Evolutionary conservation across 2,888 invertebrate genomes (phyloP), one percentile per base, ranked within the genome.

Genomic region (Amphipoea lucens): DNA sequence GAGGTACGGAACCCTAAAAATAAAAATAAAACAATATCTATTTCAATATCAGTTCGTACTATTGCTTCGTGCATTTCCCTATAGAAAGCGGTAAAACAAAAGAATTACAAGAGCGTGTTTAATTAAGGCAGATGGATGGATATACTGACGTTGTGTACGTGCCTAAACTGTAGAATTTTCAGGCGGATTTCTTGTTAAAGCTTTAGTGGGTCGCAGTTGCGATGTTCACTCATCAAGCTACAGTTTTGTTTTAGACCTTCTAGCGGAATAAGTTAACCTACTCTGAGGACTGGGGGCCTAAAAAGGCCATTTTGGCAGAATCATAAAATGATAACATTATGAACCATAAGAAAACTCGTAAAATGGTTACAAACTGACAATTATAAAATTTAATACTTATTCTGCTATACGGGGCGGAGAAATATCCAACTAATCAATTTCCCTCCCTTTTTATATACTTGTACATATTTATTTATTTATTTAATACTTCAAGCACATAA

Each of bases 61-160:
- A 51, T n/a, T 63, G 14, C 63, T 45, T 48, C 54, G 76, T 74
- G 66, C 68, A 72, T 78, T 79, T 82, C 20, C 54, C 74, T 36
- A 60, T 62, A 78, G 73, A 74, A 82, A 79, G 66, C 74, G 62
- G 40, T 74, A 60, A 79, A 84, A 87, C 79, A 68, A 76, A 85
- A 74, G 85, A 85, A 87, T 79, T 82, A 82, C 75, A 72, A 82
- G 60, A 74, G 67, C 82, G 71, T 82, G 76, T 85, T 81, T 81
- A 81, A 81, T 86, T 78, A 85, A 79, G 51, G 74, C 62, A 76
- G 87, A 82, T 87, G 79, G 79, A 87, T 82, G 82, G 78, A 69
- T 69, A 63, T 76, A 77, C 77, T 77, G 83, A 79, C 78, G 74
- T 73, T 23, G n/a, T 48, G 54, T 36, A 81, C 85, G 87, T 87